Percentiles rank a stretch among this genome's conserved stretches.
Evolutionary conservation across 2,888 invertebrate genomes (phyloP).

Genomic region (Mesopsocus fuscifrons): DNA sequence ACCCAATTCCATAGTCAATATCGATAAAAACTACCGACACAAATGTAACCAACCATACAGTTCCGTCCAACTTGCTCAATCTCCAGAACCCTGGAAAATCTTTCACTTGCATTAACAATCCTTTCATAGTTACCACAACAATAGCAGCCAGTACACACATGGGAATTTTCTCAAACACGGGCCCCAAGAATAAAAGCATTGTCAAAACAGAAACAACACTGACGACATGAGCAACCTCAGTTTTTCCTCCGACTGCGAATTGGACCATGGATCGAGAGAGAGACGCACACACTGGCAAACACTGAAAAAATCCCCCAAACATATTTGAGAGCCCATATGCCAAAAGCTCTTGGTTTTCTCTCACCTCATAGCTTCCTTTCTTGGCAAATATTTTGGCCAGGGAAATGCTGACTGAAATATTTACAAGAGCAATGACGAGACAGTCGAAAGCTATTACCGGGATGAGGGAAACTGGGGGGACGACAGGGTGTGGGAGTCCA

Average conservation of each 20-base stretch:
- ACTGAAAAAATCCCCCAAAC: slow-evolving; percentile 42
- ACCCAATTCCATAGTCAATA: slow-evolving; percentile 52
- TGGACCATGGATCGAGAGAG: slow-evolving; percentile 48
- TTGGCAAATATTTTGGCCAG: slow-evolving; percentile 54
- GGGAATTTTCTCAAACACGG: slow-evolving; percentile 68
- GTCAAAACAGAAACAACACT: slow-evolving; percentile 37
- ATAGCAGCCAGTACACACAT: slow-evolving; percentile 45
- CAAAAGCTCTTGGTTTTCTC: slow-evolving; percentile 50
- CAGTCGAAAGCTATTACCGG: slow-evolving; percentile 35
- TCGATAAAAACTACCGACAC: slow-evolving; percentile 47
- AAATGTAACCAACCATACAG: slow-evolving; percentile 57
- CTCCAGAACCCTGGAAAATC: slow-evolving; percentile 47
- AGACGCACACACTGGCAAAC: slow-evolving; percentile 43
- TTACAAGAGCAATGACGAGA: slow-evolving; percentile 44
- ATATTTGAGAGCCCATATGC: slow-evolving; percentile 31
- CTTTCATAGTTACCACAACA: slow-evolving; percentile 54
- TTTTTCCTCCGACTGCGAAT: slow-evolving; percentile 58
- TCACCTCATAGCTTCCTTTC: slow-evolving; percentile 40
- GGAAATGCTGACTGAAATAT: slow-evolving; percentile 49
- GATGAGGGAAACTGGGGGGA: slow-evolving; percentile 36
- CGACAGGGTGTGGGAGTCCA: slow-evolving; percentile 46
- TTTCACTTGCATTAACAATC: slow-evolving; percentile 51
- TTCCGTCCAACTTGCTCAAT: slow-evolving; percentile 45
- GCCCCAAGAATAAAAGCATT: slow-evolving; percentile 69
- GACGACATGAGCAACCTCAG: slow-evolving; percentile 21